Evolutionary conservation across 2,888 invertebrate species (phyloP), one percentile per base, ranked within the genome.

Genomic region (Brachynemurus nebulosus): DNA sequence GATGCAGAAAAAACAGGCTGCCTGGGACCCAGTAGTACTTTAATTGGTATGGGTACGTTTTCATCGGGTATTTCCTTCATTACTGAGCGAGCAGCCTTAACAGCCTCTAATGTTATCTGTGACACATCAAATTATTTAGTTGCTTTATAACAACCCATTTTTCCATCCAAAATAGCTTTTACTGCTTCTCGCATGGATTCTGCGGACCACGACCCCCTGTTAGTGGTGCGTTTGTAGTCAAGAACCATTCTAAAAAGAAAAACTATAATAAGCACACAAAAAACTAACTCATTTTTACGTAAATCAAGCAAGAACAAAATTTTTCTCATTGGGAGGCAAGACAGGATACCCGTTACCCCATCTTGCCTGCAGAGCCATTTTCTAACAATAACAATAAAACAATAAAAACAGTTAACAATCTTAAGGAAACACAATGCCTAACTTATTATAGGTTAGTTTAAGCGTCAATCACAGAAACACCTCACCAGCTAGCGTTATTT

Each of bases 71-170:
- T 12, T 34, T 34, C 23, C 43, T 40, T 23, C 36, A 36, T 45
- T 49, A 42, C 20, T 45, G 36, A 12, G 44, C 49, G 33, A 40
- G 44, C 16, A 42, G 23, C 27, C 27, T 25, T 25, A 25, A 25
- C 27, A 8, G 8, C 11, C 39, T 51, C 45, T 23, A 51, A 40
- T 14, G 51, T 52, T 27, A 46, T 47, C 38, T 47, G 47, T 20
- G 51, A 48, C 25, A 52, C 47, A 37, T 16, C 19, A 39, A 44
- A 50, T 34, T 18, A 17, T 21, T 17, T 27, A 16, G 48, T 40
- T 21, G 48, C 50, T 40, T 45, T 42, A 34, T 36, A 16, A 36
- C 47, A 50, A 9, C 51, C 50, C 43, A 42, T 47, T 40, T 16
- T 45, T 17, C 46, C 47, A 12, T 40, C 40, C 30, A 44, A 23